Evolutionary conservation across 2,797 vertebrate genomes (phyloP), one percentile per base, ranked within the genome.

Genomic region (Megalops cyprinoides): DNA sequence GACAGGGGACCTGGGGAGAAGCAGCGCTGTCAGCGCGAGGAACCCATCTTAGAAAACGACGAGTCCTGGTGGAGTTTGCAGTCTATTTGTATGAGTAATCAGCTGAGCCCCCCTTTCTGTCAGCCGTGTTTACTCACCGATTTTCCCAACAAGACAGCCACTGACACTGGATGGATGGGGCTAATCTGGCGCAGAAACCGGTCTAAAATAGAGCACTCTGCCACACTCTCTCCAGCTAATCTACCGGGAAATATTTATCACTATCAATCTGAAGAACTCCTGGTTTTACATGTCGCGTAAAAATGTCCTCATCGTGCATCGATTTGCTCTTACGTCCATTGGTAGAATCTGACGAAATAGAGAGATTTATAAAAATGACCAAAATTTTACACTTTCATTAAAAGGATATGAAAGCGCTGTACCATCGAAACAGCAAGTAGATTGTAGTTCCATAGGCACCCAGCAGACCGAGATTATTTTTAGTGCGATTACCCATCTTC

Each of bases 61-160:
- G 91, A 94, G 93, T 94, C 94, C 94, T 94, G 93, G 94, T 92
- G 92, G 96, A 97, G 96, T 97, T 95, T 96, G 96, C 94, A 96
- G 96, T 97, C 97, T 97, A 96, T 97, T 97, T 97, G 96, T 97
- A 96, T 97, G 96, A 97, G 96, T 97, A 97, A 97, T 98, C 96
- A 97, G 96, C 93, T 90, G 95, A 95, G 95, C 92, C 94, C 94
- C 93, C 73, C 88, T 95, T 95, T 95, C 96, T 97, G 96, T 97
- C 97, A 97, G 94, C 95, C 94, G 89, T 99, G 97, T 99, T 99
- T 98, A 98, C 97, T 97, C 95, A 98, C 96, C 96, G 96, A 98
- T 98, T 97, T 97, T 97, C 96, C 96, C 96, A 96, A 98, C 96
- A 97, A 97, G 97, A 98, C 97, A 98, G 96, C 96, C 96, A 97